Conservation (phyloP, 1,140 invertebrate genomes). For the Araneus ventricosus region DNA sequence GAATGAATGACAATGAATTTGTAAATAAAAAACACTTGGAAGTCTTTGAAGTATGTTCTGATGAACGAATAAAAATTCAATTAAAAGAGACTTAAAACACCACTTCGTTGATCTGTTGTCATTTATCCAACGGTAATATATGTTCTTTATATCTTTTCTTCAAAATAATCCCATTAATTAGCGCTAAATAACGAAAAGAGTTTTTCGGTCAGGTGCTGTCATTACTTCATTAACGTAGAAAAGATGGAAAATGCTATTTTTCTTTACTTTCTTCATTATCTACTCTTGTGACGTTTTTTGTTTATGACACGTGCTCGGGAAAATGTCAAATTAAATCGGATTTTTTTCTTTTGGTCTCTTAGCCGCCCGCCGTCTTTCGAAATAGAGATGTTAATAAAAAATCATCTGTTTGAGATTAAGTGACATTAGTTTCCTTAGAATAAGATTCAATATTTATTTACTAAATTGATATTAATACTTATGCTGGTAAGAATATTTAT, state of each 20-base stretch:
- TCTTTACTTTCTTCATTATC: not conserved
- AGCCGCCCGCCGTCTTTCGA: too few relatives aligned
- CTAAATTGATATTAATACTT: too few relatives aligned
- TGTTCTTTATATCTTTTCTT: not conserved
- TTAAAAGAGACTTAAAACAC: constrained; percentile 23
- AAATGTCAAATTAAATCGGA: not conserved
- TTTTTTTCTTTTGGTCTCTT: not conserved
- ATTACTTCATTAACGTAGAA: not conserved
- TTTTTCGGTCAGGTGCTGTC: not conserved
- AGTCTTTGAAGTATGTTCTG: not conserved
- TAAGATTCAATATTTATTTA: too few relatives aligned
- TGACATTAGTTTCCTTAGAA: too few relatives aligned
- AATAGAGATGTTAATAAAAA: too few relatives aligned
- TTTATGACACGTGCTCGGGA: not conserved
- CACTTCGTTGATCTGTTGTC: not conserved
- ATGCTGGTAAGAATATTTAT: too few relatives aligned
- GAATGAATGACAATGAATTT: not conserved
- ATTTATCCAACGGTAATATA: not conserved
- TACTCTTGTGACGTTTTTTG: not conserved
- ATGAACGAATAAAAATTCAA: not conserved
- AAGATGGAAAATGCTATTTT: not conserved
- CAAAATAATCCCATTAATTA: not conserved
- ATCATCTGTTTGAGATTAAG: not conserved
- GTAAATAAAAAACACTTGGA: not conserved
- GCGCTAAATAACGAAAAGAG: not conserved